Evolutionary conservation across 2,797 vertebrate species (phyloP), one percentile per base, ranked within the genome.

Genomic region (Rousettus madagascariensis): DNA sequence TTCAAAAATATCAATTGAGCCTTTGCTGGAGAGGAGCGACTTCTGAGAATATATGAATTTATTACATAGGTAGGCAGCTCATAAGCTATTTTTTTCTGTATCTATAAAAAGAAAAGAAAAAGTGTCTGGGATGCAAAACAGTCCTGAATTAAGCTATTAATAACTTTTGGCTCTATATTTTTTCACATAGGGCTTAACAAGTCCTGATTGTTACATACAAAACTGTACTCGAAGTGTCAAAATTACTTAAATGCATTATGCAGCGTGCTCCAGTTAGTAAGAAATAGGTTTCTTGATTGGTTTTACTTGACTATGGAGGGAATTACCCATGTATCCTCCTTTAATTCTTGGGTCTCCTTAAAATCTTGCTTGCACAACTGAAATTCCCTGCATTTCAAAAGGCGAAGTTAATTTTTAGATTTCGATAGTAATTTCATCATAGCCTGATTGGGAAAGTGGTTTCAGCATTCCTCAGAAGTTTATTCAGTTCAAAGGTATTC

Each of bases 391-490:
- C 77, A 30, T 9, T 96, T 97, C 96, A 97, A 96, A 61, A 28
- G 26, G 5, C 0, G 30, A 90, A 83, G 93, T 94, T 72, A 86
- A 96, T 77, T 92, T 97, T 74, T 82, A 95, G 55, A 85, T 83
- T 97, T 72, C 75, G 95, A 77, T 72, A 95, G 74, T 61, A 95
- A 87, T 88, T 91, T 96, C 96, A 95, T 75, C 87, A 95, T 82
- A 43, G 3, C 91, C 96, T 79, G 75, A 95, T 89, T 75, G 92
- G 91, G 90, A 96, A 38, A 98, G 91, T 83, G 2, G 0, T 97
- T 96, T 97, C 93, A 94, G 96, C 94, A 98, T 97, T 98, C 68
- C 87, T 96, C 3, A 43, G 88, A 57, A 68, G 63, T 92, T 90
- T 86, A 90, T 77, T 38, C 55, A 85, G 55, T 72, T 97, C 94